Evolutionary conservation across 2,113 vertebrate genomes (phyloP).

Genomic region (Acanthochromis polyacanthus): DNA sequence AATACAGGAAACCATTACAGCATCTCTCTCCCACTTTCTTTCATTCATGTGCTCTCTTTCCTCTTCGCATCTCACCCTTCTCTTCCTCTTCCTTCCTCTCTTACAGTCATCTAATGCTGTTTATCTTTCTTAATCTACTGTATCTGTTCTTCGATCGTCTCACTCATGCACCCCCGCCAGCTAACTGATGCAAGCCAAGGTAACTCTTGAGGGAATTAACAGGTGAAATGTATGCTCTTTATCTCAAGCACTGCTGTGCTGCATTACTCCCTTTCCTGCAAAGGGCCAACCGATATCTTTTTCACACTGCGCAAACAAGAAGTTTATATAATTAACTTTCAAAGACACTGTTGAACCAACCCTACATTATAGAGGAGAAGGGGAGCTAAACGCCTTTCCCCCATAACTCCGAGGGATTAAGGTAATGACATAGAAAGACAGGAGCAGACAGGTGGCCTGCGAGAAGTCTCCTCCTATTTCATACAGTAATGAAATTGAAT

Average conservation of each 20-base stretch:
- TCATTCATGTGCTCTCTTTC: constrained; percentile 24
- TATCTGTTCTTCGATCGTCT: constrained; percentile 61
- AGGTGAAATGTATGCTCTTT: constrained; percentile 61
- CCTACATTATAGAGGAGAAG: constrained; percentile 53
- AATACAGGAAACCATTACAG: constrained; percentile 23
- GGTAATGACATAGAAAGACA: constrained; percentile 74
- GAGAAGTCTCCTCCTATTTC: constrained; percentile 67
- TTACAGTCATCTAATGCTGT: constrained; percentile 46
- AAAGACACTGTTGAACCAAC: constrained; percentile 61
- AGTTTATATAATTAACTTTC: constrained; percentile 73
- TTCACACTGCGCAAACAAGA: constrained; percentile 47
- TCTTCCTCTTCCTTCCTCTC: constrained; percentile 26
- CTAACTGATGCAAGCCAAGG: constrained; percentile 69
- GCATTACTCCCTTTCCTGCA: constrained; percentile 15
- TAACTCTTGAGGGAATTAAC: constrained; percentile 66
- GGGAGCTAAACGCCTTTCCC: constrained; percentile 50
- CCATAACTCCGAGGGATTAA: constrained; percentile 70
- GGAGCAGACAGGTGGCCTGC: constrained; percentile 66
- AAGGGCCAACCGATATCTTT: constrained; percentile 16
- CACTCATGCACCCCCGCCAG: constrained; percentile 30
- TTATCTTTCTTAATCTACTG: constrained; percentile 67
- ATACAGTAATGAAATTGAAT: constrained; percentile 77
- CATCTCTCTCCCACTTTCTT: constrained; percentile 19
- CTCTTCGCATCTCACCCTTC: not conserved
- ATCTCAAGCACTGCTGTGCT: constrained; percentile 48